Base-by-base conservation (phyloP, 2,888 invertebrate species). In the Dorcus hopei region DNA sequence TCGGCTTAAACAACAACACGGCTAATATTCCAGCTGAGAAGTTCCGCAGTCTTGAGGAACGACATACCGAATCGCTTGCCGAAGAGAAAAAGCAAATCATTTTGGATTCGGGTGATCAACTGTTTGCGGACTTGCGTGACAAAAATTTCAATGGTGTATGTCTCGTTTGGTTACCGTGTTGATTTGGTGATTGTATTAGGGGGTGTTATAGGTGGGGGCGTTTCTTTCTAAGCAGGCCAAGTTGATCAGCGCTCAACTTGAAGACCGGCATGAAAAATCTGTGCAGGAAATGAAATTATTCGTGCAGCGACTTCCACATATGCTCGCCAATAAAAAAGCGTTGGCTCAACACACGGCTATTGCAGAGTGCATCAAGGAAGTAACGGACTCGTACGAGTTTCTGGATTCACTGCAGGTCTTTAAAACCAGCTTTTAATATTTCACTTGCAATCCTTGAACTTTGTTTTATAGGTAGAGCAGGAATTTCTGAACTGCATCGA, bases 241-340 rank as follows among this genome's bases (percentile, higher is more conserved):
- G 73, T 82, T 88, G 5, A 92, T 97, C 53, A 90, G 93, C 62
- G 86, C 87, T 0, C 91, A 95, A 73, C 84, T 94, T 73, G 89
- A 94, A 76, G 93, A 95, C 72, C 85, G 90, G 33, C 90, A 93
- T 73, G 91, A 93, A 55, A 93, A 92, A 75, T 90, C 95, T 0
- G 91, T 98, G n/a, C 92, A 93, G 70, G 95, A 97, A 79, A 93
- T 97, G 80, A 95, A 95, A 74, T 87, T 91, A 72, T 95, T 96
- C 77, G 97, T 97, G 2, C 89, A 93, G 39, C 87, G 90, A 52
- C 80, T 97, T 63, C 96, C 96, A 0, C 89, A 91, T 68, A 86
- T 97, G 80, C 80, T 96, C 71, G 90, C 89, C 16, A 89, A 90
- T 65, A 95, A 95, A 72, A 88, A 91, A 72, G 93, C 93, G 1